A percentile compares a stretch with the other conserved stretches of the same genome.
Evolutionary conservation across 2,888 invertebrate species (phyloP).

Genomic region (Tupiocoris notatus): DNA sequence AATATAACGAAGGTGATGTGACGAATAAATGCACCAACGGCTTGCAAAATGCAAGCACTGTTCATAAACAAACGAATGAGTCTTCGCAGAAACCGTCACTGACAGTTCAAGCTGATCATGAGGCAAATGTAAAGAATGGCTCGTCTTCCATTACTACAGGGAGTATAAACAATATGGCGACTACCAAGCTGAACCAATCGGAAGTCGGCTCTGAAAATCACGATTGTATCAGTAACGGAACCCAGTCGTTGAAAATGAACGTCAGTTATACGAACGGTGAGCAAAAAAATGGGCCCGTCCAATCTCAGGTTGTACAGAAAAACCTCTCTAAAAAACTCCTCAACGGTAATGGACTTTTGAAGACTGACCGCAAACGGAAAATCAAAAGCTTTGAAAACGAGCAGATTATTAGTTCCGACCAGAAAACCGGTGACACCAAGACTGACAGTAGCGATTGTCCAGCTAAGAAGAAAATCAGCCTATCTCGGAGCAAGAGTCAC

Average conservation of each 20-base stretch:
- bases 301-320: slow-evolving; percentile 29
- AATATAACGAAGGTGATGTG: not conserved
- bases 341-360: slow-evolving; percentile 11
- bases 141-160: not conserved
- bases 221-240: slow-evolving; percentile 41
- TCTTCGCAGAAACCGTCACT: not conserved
- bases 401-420: not conserved
- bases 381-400: slow-evolving; percentile 4
- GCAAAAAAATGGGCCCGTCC: slow-evolving; percentile 23
- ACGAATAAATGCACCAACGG: not conserved
- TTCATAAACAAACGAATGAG: slow-evolving; percentile 4
- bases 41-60: not conserved
- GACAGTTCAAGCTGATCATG: not conserved
- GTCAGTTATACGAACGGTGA: not conserved
- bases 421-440: slow-evolving; percentile 12
- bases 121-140: not conserved
- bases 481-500: slow-evolving; percentile 38
- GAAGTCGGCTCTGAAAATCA: slow-evolving; percentile 31
- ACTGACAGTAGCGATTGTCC: slow-evolving; percentile 15
- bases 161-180: not conserved
- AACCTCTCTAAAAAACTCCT: slow-evolving; percentile 31
- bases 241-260: slow-evolving; percentile 24
- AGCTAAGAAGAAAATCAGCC: slow-evolving; percentile 38
- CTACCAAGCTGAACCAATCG: slow-evolving; percentile 40
- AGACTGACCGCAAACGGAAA: not conserved